A percentile compares a stretch with the other conserved stretches of the same genome.
These are phyloP conservation scores for Petroica traversi DNA, from an alignment of 2,113 vertebrate genomes.

Conservation along the genomic window DNA sequence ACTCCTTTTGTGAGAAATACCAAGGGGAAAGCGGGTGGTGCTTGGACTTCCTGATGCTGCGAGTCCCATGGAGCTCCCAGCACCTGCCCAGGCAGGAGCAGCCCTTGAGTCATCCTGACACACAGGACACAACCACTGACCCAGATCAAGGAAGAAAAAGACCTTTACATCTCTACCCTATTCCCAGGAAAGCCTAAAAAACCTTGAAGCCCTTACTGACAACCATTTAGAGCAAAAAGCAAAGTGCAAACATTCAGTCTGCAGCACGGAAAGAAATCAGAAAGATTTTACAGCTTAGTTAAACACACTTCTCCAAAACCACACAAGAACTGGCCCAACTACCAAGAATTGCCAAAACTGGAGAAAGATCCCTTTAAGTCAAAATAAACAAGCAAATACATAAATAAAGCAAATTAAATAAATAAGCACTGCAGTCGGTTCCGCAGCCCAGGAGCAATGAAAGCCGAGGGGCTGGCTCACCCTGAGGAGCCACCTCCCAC, in stretches of 20 bases:
- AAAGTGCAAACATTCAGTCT: accelerated
- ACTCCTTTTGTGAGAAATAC: background rate
- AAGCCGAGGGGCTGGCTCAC: accelerated
- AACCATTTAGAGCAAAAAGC: background rate
- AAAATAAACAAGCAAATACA: background rate
- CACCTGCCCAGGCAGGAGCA: background rate
- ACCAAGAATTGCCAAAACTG: background rate
- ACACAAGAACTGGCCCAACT: background rate
- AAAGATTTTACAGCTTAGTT: background rate
- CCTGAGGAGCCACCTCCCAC: background rate
- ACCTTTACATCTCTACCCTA: background rate
- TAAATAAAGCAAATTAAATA: background rate
- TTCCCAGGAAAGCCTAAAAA: background rate
- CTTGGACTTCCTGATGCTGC: background rate
- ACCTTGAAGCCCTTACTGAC: background rate
- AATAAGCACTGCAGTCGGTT: background rate
- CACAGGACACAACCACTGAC: background rate
- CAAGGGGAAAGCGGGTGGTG: background rate
- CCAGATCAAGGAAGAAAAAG: background rate
- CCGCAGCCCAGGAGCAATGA: background rate
- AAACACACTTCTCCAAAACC: background rate
- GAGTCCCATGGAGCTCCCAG: accelerated
- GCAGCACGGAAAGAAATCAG: background rate
- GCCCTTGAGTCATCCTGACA: background rate
- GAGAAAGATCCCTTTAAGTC: background rate